Evolutionary conservation across 2,113 vertebrate species (phyloP), one percentile per base, ranked within the genome.

Genomic region (Carassius carassius): DNA sequence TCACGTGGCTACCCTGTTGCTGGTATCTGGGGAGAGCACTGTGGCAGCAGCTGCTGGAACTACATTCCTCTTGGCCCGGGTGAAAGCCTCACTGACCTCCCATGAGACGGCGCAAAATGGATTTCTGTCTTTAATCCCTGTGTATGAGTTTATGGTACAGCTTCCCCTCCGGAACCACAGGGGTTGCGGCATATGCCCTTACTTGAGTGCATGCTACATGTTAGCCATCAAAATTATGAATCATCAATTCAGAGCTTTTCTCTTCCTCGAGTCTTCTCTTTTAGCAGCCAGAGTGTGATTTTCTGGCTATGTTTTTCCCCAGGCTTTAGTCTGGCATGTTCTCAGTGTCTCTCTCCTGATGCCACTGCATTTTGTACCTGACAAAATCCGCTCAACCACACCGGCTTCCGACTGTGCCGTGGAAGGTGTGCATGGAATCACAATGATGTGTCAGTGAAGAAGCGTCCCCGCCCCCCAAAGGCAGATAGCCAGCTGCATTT

Each of bases 91-190:
- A 44, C 83, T 86, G 88, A 86, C 86, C 88, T 89, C 88, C 79
- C 74, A 32, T 23, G 82, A 35, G 86, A 82, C 65, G 3, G 14
- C 5, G 37, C 74, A 87, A 83, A 87, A 67, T 79, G 78, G 84
- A 89, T 87, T 82, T 86, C 74, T 87, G 84, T 86, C 80, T 86
- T 86, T 87, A 87, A 86, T 87, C 86, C 84, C 70, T 25, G 65
- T 78, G 86, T 85, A 77, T 60, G 54, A 86, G 74, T 82, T 37
- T 56, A 67, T 67, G 84, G 69, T 29, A 67, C 77, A 78, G 82
- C 77, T 62, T 51, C 32, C 69, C 80, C 49, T 35, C 67, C 14
- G 29, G 62, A 76, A 76, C 87, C 21, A 21, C 79, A 25, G 54
- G 67, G 41, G 76, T 74, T 76, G 81, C 47, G 2, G 44, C 29